Evolutionary conservation across 2,888 invertebrate genomes (phyloP), one percentile per base, ranked within the genome.

Genomic region (Agonopterix subpropinquella): DNA sequence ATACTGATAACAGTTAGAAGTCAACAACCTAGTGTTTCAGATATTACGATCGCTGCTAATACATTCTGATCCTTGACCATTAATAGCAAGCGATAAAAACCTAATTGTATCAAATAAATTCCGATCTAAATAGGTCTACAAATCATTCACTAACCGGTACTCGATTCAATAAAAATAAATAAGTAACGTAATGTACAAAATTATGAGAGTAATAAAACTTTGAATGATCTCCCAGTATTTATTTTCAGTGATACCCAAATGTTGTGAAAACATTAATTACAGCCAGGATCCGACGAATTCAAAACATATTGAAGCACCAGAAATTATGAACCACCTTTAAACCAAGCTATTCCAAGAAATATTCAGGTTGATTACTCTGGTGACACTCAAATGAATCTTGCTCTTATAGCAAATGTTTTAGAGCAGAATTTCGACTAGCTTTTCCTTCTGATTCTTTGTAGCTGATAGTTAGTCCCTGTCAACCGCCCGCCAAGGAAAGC

Each of bases 401-500:
- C 48, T 54, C 56, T 54, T 65, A 61, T 45, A 2, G 35, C n/a
- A 43, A 47, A 39, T 41, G 57, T 45, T 45, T 58, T 61, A 73
- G 59, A 62, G 68, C 55, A 58, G 61, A 58, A 61, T 61, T 67
- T 67, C 52, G 59, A 53, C 51, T 56, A 53, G 51, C 51, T 51
- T 56, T 56, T 51, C 45, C 50, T 47, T 51, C 45, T 37, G 49
- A 48, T 53, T 58, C 55, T 61, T 53, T 46, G 48, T 51, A 43
- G 49, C 60, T 79, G 76, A 78, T 76, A 62, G 70, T 77, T 78
- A 58, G 70, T 55, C 52, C 58, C 72, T 74, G 78, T 78, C 73
- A 74, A 65, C 66, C 56, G 61, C 57, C 62, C 66, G 61, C 60
- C 64, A 65, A 64, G 41, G 42, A 42, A 36, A 15, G 43, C 49